Conservation (phyloP, 2,113 vertebrate species). For the Beaufortia kweichowensis region DNA sequence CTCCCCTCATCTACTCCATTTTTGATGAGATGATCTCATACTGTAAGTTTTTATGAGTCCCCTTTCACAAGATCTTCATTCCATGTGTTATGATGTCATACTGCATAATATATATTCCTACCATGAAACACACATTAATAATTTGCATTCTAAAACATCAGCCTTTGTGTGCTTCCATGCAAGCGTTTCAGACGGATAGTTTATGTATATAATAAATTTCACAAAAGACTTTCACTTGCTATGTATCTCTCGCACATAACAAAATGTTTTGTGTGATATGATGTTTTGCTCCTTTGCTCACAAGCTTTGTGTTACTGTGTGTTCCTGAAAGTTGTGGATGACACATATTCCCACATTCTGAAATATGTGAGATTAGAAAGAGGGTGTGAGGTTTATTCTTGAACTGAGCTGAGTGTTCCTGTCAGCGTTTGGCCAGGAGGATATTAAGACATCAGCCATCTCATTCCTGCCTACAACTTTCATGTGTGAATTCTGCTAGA, state of each 20-base stretch:
- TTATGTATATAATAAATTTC: neutral
- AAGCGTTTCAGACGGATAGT: no score
- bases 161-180: neutral
- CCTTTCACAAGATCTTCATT: neutral
- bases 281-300: neutral
- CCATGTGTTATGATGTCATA: constrained; percentile 22
- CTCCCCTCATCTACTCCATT: constrained; percentile 23
- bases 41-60: neutral
- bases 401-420: constrained; percentile 55
- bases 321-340: constrained; percentile 43
- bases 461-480: constrained; percentile 30
- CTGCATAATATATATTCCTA: neutral
- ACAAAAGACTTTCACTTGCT: constrained; percentile 28
- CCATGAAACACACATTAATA: constrained; percentile 22
- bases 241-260: no score
- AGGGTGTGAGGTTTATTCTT: constrained; percentile 70
- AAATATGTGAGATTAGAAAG: constrained; percentile 64
- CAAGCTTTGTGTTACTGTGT: constrained; percentile 27
- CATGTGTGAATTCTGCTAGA: constrained; percentile 59
- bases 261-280: no score
- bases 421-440: constrained; percentile 43
- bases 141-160: constrained; percentile 13
- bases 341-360: constrained; percentile 53
- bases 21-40: constrained; percentile 12
- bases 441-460: constrained; percentile 40